Evolutionary conservation across 2,888 invertebrate genomes (phyloP).

Genomic region (Fragum sueziense): DNA sequence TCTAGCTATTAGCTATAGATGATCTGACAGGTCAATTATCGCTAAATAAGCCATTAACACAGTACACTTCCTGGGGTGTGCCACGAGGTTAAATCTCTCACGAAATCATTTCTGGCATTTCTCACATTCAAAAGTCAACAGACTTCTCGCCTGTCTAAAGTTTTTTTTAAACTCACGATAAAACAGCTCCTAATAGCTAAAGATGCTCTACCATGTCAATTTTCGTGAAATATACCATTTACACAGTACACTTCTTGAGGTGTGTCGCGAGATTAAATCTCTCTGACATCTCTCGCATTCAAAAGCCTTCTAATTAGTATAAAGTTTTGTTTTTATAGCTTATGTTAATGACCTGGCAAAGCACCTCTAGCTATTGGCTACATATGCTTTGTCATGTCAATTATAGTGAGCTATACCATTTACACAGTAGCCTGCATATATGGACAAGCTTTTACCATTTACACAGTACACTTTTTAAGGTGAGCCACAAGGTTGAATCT

Average conservation of each 20-base stretch:
- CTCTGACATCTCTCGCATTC: conserved; percentile 48
- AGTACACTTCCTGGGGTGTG: conserved; percentile 37
- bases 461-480: conserved; percentile 30
- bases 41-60: neutral
- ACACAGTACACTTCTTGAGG: conserved; percentile 30
- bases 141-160: conserved; percentile 51
- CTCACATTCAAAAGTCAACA: conserved; percentile 40
- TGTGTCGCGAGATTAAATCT: conserved; percentile 43
- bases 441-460: too few species aligned
- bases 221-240: too few species aligned
- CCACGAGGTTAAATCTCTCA: conserved; percentile 43
- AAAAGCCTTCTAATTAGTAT: conserved; percentile 47
- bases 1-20: neutral
- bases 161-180: too few species aligned
- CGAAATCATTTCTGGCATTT: conserved; percentile 44
- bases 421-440: too few species aligned
- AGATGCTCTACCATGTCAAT: too few species aligned
- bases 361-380: too few species aligned
- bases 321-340: conserved; percentile 44
- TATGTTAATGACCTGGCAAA: too few species aligned
- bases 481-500: conserved; percentile 43
- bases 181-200: too few species aligned
- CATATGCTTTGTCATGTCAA: too few species aligned
- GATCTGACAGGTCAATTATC: too few species aligned
- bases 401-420: neutral